Evolutionary conservation across 2,797 vertebrate genomes (phyloP), one percentile per base, ranked within the genome.

Genomic region (Graptemys geographica): DNA sequence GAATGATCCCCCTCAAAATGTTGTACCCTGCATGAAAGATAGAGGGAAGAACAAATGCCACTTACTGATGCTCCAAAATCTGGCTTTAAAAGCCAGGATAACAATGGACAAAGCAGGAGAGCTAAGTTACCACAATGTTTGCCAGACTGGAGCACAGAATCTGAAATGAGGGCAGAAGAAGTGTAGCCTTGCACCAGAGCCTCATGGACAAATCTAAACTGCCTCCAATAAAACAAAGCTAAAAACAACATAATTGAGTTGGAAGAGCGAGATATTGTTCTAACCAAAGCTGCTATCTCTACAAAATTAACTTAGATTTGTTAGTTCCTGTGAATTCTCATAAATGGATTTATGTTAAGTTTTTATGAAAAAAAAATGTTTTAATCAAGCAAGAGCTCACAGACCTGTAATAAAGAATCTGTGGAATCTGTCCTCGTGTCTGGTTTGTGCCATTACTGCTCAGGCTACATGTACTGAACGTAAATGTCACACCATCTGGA

Each of bases 371-470:
- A 47, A 47, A 11, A 15, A 5, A 69, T 90, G 51, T 1, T 7
- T 57, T 85, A 8, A 84, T 87, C 86, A 0, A 1, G 16, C 3
- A 72, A 19, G 15, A 79, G 69, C n/a, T 78, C 13, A 97, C 98
- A 44, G 91, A 99, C 99, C 99, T 99, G 98, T 99, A 99, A 98
- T 99, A 99, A 33, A 99, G 99, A 69, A 99, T 99, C 98, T 99
- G 99, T 23, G 99, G 99, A 93, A 99, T 99, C 84, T 99, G 99
- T 72, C 99, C 99, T 96, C 99, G 98, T 2, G 99, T 99, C 98
- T 99, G 99, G 95, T 99, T 99, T 94, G 99, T 99, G 91, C 99
- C 99, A 31, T 99, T 99, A 97, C 99, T 99, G 96, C 99, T 99
- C 97, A 99, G 97, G 97, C 99, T 99, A 92, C 99, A 99, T 0